Conservation (phyloP, 1,140 invertebrate genomes). For the Brachionus rubens region DNA sequence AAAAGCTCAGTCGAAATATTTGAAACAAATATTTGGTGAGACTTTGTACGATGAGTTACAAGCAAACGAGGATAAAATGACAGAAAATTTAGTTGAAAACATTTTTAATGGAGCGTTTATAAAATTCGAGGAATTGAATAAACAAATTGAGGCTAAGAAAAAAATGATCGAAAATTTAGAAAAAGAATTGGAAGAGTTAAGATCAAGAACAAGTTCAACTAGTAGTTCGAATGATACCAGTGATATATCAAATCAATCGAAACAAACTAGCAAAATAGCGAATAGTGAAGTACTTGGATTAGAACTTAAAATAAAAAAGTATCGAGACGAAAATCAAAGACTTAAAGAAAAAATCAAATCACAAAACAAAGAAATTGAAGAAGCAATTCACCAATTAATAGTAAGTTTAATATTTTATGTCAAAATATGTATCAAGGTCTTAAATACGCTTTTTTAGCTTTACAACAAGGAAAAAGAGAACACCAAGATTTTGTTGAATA, state of each 20-base stretch:
- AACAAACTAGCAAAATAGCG: background rate
- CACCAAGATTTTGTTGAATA: background rate
- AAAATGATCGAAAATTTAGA: background rate
- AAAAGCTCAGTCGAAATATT: slow-evolving; percentile 23
- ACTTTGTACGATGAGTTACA: background rate
- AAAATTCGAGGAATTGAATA: slow-evolving; percentile 15
- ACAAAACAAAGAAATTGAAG: slow-evolving; percentile 25
- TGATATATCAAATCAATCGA: background rate
- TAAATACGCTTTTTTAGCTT: too few relatives aligned
- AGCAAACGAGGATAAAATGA: background rate
- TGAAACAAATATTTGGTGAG: slow-evolving; percentile 17
- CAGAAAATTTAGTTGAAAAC: background rate
- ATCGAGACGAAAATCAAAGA: background rate
- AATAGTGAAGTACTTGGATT: slow-evolving; percentile 19
- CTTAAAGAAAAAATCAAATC: slow-evolving; percentile 36
- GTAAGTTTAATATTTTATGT: background rate
- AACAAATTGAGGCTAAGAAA: background rate
- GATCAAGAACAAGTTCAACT: too few relatives aligned
- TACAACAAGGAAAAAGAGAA: slow-evolving; percentile 34
- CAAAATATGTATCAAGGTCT: too few relatives aligned
- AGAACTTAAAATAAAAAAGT: background rate
- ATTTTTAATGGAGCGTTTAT: background rate
- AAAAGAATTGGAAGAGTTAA: slow-evolving; percentile 17
- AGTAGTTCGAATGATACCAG: background rate
- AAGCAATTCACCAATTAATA: background rate